These are phyloP conservation scores for Syngnathoides biaculeatus DNA, from an alignment of 2,113 vertebrate species.

Conservation along the genomic window DNA sequence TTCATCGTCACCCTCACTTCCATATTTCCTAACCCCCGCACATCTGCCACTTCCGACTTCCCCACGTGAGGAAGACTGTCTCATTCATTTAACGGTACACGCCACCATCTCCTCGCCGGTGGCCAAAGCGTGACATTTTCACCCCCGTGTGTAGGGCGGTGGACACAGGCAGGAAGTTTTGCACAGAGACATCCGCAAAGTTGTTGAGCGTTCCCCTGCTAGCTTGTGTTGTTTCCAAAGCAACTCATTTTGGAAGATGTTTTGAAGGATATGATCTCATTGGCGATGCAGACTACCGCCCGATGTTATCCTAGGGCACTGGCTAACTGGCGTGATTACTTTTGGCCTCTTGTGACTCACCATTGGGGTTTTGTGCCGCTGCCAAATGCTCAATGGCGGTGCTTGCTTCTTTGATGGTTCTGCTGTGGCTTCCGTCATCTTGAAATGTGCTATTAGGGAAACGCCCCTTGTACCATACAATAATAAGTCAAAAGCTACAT, in stretches of 20 bases:
- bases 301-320: constrained; percentile 58
- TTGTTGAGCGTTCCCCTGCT: constrained; percentile 38
- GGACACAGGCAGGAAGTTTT: constrained; percentile 43
- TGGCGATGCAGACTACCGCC: constrained; percentile 53
- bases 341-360: constrained; percentile 64
- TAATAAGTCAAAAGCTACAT: no score
- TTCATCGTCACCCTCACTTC: constrained; percentile 65
- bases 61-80: constrained; percentile 57
- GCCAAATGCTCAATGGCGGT: constrained; percentile 37
- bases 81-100: constrained; percentile 58
- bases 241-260: constrained; percentile 29
- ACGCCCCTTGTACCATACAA: not conserved
- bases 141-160: constrained; percentile 53
- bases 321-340: constrained; percentile 51
- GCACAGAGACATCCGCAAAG: constrained; percentile 55
- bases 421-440: not conserved
- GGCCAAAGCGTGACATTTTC: constrained; percentile 59
- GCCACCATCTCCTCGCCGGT: constrained; percentile 33
- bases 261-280: constrained; percentile 62
- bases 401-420: constrained; percentile 2
- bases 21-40: constrained; percentile 63
- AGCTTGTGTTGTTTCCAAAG: constrained; percentile 33
- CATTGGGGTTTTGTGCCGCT: constrained; percentile 24
- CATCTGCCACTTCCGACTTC: constrained; percentile 57
- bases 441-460: not conserved